Base-by-base conservation (phyloP, 2,888 invertebrate species). In the Melipona beecheii region DNA sequence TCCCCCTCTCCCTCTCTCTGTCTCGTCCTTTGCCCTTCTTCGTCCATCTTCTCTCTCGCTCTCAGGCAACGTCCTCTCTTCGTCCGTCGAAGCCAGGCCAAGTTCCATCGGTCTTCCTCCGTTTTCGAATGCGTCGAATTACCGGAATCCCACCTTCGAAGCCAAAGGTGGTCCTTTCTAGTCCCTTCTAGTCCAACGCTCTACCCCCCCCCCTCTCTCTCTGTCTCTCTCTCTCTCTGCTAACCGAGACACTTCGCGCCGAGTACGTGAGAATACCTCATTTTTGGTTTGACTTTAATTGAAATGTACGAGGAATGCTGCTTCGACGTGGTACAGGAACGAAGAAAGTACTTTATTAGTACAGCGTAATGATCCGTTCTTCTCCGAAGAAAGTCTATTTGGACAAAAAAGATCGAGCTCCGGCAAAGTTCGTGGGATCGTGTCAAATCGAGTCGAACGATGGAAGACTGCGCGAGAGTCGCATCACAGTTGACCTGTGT, bases 121-220 rank as follows among this genome's bases (percentile, higher is more conserved):
- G 56, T 73, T 81, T 78, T 75, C 76, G 81, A 90, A 89, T 82
- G 91, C 90, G 89, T 92, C 92, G 92, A 93, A 93, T 93, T 92
- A 93, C 92, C 90, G 90, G 90, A 92, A 93, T 92, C 90, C 91
- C 91, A 92, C 91, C 91, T 92, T 91, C 89, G 82, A 71, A 89
- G 76, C 85, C 84, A 54, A 89, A 84, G 86, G 87, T 85, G 87
- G 85, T 84, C 85, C 83, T 24, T 15, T 58, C 56, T 56, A n/a
- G 36, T 50, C 50, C 52, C 66, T 64, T 72, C 81, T 71, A 76
- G 68, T 50, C 68, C 52, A 70, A 27, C 31, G 17, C 21, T n/a
- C n/a, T 13, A 21, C n/a, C 31, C 50, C 31, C 31, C 50, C 31
- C 24, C 17, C 6, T 2, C 17, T 24, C 2, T 13, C 11, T 21